phyloP scores from a whole-genome alignment of 2,113 vertebrate species.

The Pelecanoides urinatrix region DNA sequence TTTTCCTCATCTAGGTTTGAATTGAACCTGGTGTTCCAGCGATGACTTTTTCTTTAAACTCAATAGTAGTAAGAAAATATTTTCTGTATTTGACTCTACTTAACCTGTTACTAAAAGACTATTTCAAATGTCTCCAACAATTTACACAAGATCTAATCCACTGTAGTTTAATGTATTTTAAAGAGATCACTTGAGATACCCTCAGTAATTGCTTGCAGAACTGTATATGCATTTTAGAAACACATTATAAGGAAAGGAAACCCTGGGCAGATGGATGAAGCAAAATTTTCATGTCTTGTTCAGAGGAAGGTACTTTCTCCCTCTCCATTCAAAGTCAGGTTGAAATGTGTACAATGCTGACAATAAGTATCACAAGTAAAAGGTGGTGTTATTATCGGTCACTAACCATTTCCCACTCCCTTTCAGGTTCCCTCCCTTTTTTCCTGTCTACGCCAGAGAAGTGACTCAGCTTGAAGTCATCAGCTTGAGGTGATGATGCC shows the following conservation, averaged over 20 bases:
- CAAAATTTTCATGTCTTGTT: not conserved
- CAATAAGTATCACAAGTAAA: not conserved
- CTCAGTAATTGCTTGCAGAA: not conserved
- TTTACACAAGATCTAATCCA: not conserved
- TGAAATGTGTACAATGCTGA: not conserved
- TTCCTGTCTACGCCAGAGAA: not conserved
- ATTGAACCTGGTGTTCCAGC: not conserved
- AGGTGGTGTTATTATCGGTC: not conserved
- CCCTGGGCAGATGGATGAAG: not conserved
- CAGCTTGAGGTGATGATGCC: not conserved
- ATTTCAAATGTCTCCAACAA: not conserved
- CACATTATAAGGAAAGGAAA: not conserved
- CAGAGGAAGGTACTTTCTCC: not conserved
- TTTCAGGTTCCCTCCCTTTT: not conserved
- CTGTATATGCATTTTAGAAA: not conserved
- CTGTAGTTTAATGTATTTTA: not conserved
- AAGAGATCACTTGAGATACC: not conserved
- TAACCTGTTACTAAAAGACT: not conserved
- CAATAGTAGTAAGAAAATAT: not conserved
- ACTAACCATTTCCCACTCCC: not conserved
- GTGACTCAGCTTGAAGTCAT: not conserved
- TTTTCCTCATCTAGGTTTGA: not conserved
- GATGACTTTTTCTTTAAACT: not conserved
- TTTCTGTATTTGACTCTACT: not conserved
- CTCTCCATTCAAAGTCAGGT: not conserved